A percentile compares a stretch with the other conserved stretches of the same genome.
phyloP scores from a whole-genome alignment of 1,140 invertebrate species.

The Anoplophora glabripennis region DNA sequence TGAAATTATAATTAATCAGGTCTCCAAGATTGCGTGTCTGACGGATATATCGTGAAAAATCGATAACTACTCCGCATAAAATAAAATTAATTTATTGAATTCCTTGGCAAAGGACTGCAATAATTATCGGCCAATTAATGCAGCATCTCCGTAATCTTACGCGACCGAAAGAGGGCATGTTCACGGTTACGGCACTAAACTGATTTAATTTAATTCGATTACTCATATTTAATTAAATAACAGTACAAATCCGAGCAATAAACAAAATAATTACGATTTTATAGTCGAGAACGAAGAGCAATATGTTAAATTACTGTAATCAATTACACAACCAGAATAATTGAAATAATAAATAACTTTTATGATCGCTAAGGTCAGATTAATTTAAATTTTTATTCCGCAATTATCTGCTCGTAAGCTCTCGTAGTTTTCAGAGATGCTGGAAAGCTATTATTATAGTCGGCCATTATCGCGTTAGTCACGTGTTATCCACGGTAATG shows the following conservation, averaged over 20 bases:
- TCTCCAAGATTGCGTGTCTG: constrained; percentile 1
- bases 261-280: constrained; percentile 12
- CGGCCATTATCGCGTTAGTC: no score
- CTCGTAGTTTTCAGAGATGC: no score
- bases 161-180: constrained; percentile 7
- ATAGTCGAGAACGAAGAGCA: background rate
- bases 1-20: background rate
- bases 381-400: no score
- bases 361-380: no score
- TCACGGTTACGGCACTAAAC: constrained; percentile 6
- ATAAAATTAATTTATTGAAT: constrained; percentile 12
- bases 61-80: constrained; percentile 5
- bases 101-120: constrained; percentile 6
- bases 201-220: constrained; percentile 14
- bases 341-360: constrained; percentile 1
- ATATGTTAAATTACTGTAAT: background rate
- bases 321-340: background rate
- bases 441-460: no score
- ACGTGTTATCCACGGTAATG: no score
- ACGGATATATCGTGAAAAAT: background rate
- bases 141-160: constrained; percentile 11
- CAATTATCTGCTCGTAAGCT: no score
- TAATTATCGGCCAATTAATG: constrained; percentile 11
- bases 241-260: constrained; percentile 7
- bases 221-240: constrained; percentile 18